Percentiles rank a stretch among this genome's conserved stretches.
Evolutionary conservation across 2,797 vertebrate genomes (phyloP).

Genomic region (Enteromius argenteus): DNA sequence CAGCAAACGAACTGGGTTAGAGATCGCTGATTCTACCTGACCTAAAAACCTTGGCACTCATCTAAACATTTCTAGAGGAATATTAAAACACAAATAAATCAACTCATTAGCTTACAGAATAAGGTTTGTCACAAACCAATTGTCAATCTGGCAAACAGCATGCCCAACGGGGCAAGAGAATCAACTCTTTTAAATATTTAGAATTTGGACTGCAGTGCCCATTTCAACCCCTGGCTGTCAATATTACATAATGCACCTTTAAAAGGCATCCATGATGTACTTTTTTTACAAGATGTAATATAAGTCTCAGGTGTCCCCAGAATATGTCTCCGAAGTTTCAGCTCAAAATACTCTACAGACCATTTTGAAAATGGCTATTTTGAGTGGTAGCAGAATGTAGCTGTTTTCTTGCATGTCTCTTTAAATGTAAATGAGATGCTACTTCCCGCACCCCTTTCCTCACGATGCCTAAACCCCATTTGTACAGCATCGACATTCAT

Average conservation of each 20-base stretch:
- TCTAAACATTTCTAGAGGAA: not conserved
- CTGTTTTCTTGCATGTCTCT: not conserved
- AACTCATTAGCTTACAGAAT: not conserved
- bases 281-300: no score
- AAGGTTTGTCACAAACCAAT: not conserved
- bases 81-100: not conserved
- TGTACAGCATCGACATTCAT: not conserved
- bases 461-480: not conserved
- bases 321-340: not conserved
- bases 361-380: no score
- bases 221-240: not conserved
- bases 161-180: not conserved
- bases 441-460: no score
- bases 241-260: not conserved
- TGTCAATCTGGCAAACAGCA: not conserved
- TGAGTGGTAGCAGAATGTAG: no score
- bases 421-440: no score
- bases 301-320: not conserved
- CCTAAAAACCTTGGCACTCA: not conserved
- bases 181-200: not conserved
- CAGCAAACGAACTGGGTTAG: not conserved
- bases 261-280: no score
- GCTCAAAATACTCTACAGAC: no score
- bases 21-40: not conserved
- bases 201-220: not conserved